phyloP scores from a whole-genome alignment of 2,113 vertebrate genomes.

The Istiophorus platypterus region DNA sequence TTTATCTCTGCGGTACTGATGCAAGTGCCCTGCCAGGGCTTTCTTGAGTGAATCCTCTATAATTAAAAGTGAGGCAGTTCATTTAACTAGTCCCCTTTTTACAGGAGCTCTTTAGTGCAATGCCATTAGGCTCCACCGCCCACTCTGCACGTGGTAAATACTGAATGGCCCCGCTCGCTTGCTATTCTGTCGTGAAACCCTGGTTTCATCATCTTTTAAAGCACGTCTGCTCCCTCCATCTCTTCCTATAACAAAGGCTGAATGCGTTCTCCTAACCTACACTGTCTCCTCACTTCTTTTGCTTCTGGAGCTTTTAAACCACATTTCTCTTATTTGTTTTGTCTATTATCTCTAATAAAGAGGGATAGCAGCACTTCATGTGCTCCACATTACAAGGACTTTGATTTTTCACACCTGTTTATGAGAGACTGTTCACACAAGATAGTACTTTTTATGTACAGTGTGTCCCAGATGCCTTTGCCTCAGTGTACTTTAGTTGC shows the following conservation, averaged over 20 bases:
- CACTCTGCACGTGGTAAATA: conserved; percentile 52
- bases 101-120: conserved; percentile 39
- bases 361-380: neutral
- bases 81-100: conserved; percentile 38
- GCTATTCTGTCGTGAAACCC: conserved; percentile 11
- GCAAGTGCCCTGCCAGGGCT: conserved; percentile 6
- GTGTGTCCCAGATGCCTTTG: neutral
- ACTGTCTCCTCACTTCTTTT: neutral
- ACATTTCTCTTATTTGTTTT: neutral
- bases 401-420: conserved; percentile 11
- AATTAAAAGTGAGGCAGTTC: conserved; percentile 57
- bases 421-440: neutral
- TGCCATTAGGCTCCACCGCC: conserved; percentile 41
- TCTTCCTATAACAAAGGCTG: conserved; percentile 6
- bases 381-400: neutral
- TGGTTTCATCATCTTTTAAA: conserved; percentile 26
- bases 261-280: neutral
- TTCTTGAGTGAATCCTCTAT: conserved; percentile 42
- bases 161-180: conserved; percentile 34
- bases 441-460: neutral
- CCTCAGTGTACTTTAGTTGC: neutral
- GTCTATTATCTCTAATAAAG: neutral
- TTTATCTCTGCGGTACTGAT: neutral
- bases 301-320: neutral
- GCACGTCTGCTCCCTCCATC: conserved; percentile 2